Conservation (phyloP, 2,888 invertebrate genomes). For the Torymus auratus region DNA sequence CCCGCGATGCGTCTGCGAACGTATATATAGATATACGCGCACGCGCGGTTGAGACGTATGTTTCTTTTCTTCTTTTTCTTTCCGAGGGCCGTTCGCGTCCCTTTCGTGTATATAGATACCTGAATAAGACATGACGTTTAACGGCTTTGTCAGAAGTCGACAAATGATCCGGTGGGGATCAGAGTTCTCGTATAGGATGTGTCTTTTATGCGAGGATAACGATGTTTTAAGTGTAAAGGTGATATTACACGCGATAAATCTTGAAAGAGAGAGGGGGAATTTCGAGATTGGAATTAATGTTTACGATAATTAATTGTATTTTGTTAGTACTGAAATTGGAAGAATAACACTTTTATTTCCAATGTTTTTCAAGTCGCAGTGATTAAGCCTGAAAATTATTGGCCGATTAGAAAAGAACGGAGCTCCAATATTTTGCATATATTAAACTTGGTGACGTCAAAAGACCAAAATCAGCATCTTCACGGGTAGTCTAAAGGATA, state of each 20-base stretch:
- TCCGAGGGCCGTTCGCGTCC: not conserved
- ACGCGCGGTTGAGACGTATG: not conserved
- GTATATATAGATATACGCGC: not conserved
- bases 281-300: too few relatives aligned
- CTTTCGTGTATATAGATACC: slow-evolving; percentile 7
- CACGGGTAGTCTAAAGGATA: too few relatives aligned
- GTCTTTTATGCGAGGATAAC: not conserved
- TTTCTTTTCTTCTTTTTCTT: slow-evolving; percentile 1
- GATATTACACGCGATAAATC: slow-evolving; percentile 1
- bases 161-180: slow-evolving; percentile 28
- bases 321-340: too few relatives aligned
- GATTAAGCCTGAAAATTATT: too few relatives aligned
- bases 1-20: slow-evolving; percentile 22
- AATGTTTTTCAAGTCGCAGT: too few relatives aligned
- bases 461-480: too few relatives aligned
- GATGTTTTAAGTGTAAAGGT: slow-evolving; percentile 11
- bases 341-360: too few relatives aligned
- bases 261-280: not conserved
- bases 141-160: slow-evolving; percentile 46
- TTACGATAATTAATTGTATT: too few relatives aligned
- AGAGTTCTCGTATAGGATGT: slow-evolving; percentile 24
- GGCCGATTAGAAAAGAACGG: not conserved
- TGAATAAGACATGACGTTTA: slow-evolving; percentile 48
- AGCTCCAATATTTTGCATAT: not conserved
- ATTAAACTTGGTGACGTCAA: not conserved